Evolutionary conservation across 2,113 vertebrate species (phyloP).

Genomic region (Cyanistes caeruleus): DNA sequence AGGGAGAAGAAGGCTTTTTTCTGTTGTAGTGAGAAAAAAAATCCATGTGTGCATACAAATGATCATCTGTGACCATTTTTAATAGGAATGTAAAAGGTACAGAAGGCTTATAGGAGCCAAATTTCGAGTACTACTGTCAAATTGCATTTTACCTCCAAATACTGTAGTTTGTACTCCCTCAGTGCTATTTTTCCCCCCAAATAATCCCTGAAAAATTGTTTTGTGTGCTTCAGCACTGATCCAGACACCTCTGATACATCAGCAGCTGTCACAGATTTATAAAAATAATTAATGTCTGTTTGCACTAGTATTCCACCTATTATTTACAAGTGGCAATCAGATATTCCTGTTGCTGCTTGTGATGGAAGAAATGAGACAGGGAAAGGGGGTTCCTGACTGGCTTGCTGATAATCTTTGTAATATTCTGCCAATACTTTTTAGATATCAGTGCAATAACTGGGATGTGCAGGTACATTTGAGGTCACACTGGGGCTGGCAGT

Average conservation of each 20-base stretch:
- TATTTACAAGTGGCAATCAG: not conserved
- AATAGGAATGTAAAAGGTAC: not conserved
- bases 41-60: not conserved
- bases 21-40: not conserved
- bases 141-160: not conserved
- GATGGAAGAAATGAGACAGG: not conserved
- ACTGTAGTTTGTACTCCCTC: not conserved
- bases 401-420: not conserved
- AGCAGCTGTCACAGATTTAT: not conserved
- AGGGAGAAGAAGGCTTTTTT: not conserved
- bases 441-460: not conserved
- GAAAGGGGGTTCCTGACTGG: not conserved
- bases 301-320: not conserved
- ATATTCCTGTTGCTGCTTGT: not conserved
- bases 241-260: not conserved
- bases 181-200: not conserved
- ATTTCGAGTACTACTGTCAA: not conserved
- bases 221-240: not conserved
- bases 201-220: not conserved
- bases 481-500: not conserved
- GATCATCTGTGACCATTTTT: not conserved
- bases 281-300: not conserved
- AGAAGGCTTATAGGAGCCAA: not conserved
- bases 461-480: not conserved
- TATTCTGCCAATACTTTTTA: not conserved